These are phyloP conservation scores for Leptopilina syphax DNA, from an alignment of 2,888 invertebrate genomes.

Conservation along the genomic window DNA sequence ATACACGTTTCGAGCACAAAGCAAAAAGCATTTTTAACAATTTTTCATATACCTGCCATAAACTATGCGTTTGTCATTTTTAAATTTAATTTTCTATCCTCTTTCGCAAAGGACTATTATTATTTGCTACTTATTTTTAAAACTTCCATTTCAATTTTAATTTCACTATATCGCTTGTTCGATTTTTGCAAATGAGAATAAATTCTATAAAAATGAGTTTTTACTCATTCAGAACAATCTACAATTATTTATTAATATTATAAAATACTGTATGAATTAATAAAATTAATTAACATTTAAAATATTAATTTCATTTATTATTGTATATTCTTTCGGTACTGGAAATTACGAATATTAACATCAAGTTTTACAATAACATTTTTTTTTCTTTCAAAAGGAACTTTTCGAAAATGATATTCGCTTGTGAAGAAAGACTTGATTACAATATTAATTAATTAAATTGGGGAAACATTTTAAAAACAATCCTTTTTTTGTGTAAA, in stretches of 20 bases:
- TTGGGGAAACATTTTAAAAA: not conserved
- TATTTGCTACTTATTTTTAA: too few relatives aligned
- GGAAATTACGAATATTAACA: too few relatives aligned
- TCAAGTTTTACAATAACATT: too few relatives aligned
- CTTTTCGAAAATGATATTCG: too few relatives aligned
- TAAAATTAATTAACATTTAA: not conserved
- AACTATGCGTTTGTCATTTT: not conserved
- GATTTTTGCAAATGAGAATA: too few relatives aligned
- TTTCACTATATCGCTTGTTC: too few relatives aligned
- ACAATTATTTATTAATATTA: not conserved
- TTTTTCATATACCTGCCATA: not conserved
- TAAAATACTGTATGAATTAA: not conserved
- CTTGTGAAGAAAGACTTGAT: not conserved
- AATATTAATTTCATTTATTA: not conserved
- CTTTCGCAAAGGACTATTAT: not conserved
- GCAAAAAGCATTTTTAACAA: not conserved
- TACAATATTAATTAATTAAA: not conserved
- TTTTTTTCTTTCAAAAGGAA: too few relatives aligned
- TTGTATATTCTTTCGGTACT: not conserved
- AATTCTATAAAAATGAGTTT: too few relatives aligned
- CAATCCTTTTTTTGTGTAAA: not conserved
- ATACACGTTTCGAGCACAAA: constrained; percentile 34
- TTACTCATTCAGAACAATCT: not conserved
- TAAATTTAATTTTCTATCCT: not conserved
- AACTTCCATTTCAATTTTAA: too few relatives aligned